Percentiles rank a stretch among this genome's conserved stretches.
phyloP scores from a whole-genome alignment of 1,140 invertebrate species.

The Zophobas morio region DNA sequence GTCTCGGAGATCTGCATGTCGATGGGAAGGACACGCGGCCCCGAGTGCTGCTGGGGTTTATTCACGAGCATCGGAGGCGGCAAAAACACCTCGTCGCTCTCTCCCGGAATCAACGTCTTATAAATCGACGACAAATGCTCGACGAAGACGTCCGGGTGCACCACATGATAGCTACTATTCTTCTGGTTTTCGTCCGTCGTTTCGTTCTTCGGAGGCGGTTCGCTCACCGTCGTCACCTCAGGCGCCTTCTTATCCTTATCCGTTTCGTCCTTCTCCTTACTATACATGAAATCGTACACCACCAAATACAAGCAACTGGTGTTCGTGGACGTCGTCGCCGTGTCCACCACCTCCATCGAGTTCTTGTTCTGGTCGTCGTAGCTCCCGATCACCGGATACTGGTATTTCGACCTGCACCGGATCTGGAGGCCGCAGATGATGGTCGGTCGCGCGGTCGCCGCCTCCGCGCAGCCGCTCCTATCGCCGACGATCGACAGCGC shows the following conservation, averaged over 20 bases:
- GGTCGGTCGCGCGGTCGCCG: constrained; percentile 58
- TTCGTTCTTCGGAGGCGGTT: constrained; percentile 15
- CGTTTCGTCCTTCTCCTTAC: constrained; percentile 55
- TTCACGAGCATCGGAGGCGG: constrained; percentile 53
- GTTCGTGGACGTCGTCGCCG: constrained; percentile 46
- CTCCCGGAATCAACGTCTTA: constrained; percentile 65
- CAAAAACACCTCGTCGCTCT: constrained; percentile 64
- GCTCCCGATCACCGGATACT: constrained; percentile 44
- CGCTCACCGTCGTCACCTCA: constrained; percentile 16
- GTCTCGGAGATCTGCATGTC: constrained; percentile 57
- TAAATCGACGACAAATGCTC: constrained; percentile 58
- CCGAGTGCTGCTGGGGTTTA: constrained; percentile 57
- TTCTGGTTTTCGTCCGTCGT: constrained; percentile 32
- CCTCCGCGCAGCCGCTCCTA: constrained; percentile 49
- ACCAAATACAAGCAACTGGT: constrained; percentile 70
- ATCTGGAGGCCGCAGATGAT: constrained; percentile 64
- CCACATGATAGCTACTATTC: neutral
- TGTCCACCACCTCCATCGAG: constrained; percentile 55
- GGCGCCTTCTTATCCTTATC: constrained; percentile 38
- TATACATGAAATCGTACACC: constrained; percentile 74
- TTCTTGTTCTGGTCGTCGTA: constrained; percentile 55
- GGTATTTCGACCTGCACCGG: constrained; percentile 42
- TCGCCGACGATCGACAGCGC: constrained; percentile 71
- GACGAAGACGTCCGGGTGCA: constrained; percentile 25
- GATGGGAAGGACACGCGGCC: constrained; percentile 59